These are phyloP conservation scores for Rhinolophus sinicus DNA, from an alignment of 2,113 vertebrate genomes.

Conservation along the genomic window DNA sequence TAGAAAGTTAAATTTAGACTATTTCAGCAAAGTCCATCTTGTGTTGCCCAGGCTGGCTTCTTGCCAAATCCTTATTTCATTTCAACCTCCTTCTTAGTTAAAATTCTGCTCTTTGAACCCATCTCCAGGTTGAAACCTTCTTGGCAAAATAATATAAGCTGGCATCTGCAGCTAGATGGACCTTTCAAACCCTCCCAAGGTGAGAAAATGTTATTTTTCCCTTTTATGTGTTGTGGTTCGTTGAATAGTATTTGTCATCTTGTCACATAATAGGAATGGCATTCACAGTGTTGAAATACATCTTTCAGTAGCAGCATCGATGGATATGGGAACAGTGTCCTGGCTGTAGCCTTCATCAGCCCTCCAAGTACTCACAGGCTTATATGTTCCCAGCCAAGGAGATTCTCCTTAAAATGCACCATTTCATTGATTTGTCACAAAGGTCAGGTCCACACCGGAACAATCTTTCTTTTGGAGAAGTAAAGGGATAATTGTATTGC, in stretches of 20 bases:
- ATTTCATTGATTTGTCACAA: not conserved
- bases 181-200: constrained; percentile 41
- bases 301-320: not conserved
- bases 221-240: constrained; percentile 56
- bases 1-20: not conserved
- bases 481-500: constrained; percentile 12
- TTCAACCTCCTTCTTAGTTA: constrained; percentile 13
- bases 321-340: not conserved
- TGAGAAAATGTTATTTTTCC: constrained; percentile 59
- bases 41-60: not conserved
- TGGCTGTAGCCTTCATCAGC: not conserved
- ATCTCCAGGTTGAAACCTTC: constrained; percentile 18
- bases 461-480: not conserved
- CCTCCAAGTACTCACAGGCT: not conserved
- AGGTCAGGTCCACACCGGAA: not conserved
- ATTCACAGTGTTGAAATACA: not conserved
- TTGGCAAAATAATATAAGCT: constrained; percentile 41
- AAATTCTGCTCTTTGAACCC: constrained; percentile 54
- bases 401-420: not conserved
- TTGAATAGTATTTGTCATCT: constrained; percentile 40
- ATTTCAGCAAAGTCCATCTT: not conserved
- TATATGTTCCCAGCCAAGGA: not conserved
- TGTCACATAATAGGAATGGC: constrained; percentile 16
- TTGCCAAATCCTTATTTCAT: not conserved
- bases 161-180: not conserved